Evolutionary conservation across 2,113 vertebrate genomes (phyloP).

Genomic region (Pseudopodoces humilis): DNA sequence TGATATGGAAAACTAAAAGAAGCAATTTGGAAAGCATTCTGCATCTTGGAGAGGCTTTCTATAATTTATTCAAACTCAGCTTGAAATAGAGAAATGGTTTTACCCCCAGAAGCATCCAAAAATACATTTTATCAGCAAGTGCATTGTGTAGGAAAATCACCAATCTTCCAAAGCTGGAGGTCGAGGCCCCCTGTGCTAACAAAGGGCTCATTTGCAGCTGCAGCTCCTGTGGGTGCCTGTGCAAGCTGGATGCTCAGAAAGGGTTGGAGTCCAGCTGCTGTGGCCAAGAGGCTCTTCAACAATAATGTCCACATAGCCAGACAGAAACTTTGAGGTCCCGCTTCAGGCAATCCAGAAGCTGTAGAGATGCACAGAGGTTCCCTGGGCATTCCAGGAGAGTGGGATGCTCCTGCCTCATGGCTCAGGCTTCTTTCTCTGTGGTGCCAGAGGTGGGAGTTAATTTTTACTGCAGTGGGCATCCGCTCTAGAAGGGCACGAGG

Average conservation of each 20-base stretch:
- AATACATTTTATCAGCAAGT: background rate
- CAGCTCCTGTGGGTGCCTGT: background rate
- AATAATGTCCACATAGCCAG: background rate
- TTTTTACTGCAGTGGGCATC: background rate
- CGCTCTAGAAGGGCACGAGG: background rate
- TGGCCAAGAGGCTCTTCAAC: background rate
- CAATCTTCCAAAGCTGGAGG: background rate
- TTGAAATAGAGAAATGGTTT: background rate
- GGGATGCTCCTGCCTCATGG: background rate
- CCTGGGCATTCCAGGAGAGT: background rate
- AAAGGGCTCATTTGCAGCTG: background rate
- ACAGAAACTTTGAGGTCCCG: rapidly evolving
- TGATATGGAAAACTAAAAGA: conserved; percentile 3
- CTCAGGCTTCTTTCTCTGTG: background rate
- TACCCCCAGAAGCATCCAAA: background rate
- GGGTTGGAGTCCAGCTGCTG: background rate
- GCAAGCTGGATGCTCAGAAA: rapidly evolving
- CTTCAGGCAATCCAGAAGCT: background rate
- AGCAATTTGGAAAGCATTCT: background rate
- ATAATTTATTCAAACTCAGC: background rate
- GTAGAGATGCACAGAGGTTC: background rate
- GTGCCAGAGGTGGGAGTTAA: background rate
- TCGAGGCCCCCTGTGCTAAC: background rate
- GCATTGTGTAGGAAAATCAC: background rate
- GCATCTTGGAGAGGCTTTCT: background rate